Base-by-base conservation (phyloP, 2,888 invertebrate species). In the Mythimna ferrago region DNA sequence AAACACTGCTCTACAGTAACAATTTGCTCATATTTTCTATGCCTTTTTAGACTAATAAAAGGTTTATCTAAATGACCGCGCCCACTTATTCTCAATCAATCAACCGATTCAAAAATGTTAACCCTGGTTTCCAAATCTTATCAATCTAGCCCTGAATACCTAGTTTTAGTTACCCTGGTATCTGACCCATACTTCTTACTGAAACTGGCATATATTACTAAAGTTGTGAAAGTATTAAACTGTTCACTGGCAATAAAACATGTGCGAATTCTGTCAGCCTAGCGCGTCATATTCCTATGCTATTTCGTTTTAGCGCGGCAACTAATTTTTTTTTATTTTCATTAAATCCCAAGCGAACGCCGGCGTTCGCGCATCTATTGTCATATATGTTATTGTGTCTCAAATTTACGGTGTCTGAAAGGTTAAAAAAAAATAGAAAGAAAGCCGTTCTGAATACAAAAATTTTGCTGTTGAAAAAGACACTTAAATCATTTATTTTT, bases 261-360 rank as follows among this genome's bases (percentile, higher is more conserved):
- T 26, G 4, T 1, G 26, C 44, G 2, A 35, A 38, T n/a, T 6
- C 16, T 26, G 16, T 71, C 58, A 41, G 58, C 51, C 58, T 21
- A 51, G 71, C 69, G 69, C 69, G 58, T 58, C 38, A 9, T 32
- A 2, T 58, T 26, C n/a, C 6, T n/a, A 41, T 21, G 41, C 41
- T 0, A 41, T 21, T 16, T 61, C 61, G 21, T 21, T 21, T 61
- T 61, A 61, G 61, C 61, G n/a, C 6, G 38, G 21, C 61, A 41
- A 41, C 48, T 48, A 6, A 48, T 48, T 48, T 6, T 6, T 14
- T 14, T 44, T 14, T 48, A 11, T 48, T 48, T n/a, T n/a, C n/a
- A n/a, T n/a, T n/a, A n/a, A n/a, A n/a, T n/a, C n/a, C n/a, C n/a
- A n/a, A n/a, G n/a, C n/a, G n/a, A n/a, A n/a, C n/a, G n/a, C n/a